Base-by-base conservation (phyloP, 2,888 invertebrate species). In the Eilema griseolum region DNA sequence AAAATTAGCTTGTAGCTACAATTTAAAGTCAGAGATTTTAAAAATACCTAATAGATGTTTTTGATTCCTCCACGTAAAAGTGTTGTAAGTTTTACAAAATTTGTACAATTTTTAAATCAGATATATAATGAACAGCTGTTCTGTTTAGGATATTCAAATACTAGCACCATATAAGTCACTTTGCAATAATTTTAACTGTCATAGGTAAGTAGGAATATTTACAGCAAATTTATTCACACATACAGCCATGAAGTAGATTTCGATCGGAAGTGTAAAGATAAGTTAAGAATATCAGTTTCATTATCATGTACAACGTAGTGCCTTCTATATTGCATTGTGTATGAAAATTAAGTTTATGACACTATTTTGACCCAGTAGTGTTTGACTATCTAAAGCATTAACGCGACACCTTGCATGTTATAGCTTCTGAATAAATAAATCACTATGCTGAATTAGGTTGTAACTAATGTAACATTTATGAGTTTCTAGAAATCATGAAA, bases 331-430 rank as follows among this genome's bases (percentile, higher is more conserved):
- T 62, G 67, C 70, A 62, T 20, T 62, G 24, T 64, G 20, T 67
- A 28, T 52, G 8, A 20, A 76, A 61, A 20, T 24, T 41, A 62
- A 31, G 16, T 37, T 37, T 1, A 41, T 24, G 10, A 62, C 24
- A 16, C 41, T 26, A 20, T 62, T 62, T 41, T 26, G 16, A 41
- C 16, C 41, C 41, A 20, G 61, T 12, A 66, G 14, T 28, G 8
- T 61, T 60, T 60, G 16, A 41, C 23, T 2, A 20, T 16, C 14
- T 41, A 46, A 24, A 4, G 52, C 52, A 46, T 56, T 65, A 59
- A 28, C 56, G 31, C n/a, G 64, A 61, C 69, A 66, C 62, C 37
- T 37, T 68, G 81, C 81, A 81, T 77, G 82, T 69, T 72, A 52
- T 16, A 72, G 73, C 69, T 77, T 72, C 37, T 59, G 60, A n/a